Evolutionary conservation across 2,888 invertebrate genomes (phyloP).

Genomic region (Caenorhabditis virilis): DNA sequence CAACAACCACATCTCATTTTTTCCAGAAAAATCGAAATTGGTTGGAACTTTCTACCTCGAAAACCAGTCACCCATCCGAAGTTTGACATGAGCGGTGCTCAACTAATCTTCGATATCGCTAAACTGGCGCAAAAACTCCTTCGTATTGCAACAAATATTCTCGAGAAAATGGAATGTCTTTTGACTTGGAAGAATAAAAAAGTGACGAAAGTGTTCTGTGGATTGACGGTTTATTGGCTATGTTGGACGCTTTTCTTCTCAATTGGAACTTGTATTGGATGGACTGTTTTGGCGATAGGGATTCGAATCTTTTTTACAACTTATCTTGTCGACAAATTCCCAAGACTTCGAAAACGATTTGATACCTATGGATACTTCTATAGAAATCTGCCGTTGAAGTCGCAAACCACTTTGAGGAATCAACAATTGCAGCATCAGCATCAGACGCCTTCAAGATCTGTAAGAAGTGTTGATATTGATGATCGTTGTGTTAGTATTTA

Average conservation of each 20-base stretch:
- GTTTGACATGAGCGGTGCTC: slow-evolving; percentile 61
- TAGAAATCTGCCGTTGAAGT: slow-evolving; percentile 42
- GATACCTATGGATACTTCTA: slow-evolving; percentile 59
- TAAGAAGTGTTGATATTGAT: slow-evolving; percentile 8
- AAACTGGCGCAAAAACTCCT: slow-evolving; percentile 70
- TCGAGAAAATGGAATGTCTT: slow-evolving; percentile 71
- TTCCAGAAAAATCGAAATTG: slow-evolving; percentile 60
- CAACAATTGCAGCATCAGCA: slow-evolving; percentile 11
- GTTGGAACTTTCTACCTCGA: slow-evolving; percentile 58
- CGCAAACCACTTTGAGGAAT: background rate
- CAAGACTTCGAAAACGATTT: slow-evolving; percentile 70
- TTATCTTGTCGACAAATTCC: slow-evolving; percentile 71
- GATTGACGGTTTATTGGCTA: slow-evolving; percentile 65
- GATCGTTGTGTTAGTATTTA: slow-evolving; percentile 25
- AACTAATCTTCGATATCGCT: slow-evolving; percentile 71
- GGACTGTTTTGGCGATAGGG: slow-evolving; percentile 68
- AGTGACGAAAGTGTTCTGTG: slow-evolving; percentile 68
- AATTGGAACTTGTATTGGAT: slow-evolving; percentile 64
- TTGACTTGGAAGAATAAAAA: slow-evolving; percentile 69
- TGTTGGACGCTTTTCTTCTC: slow-evolving; percentile 66
- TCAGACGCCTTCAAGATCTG: slow-evolving; percentile 9
- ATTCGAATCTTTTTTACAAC: slow-evolving; percentile 72
- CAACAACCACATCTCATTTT: slow-evolving; percentile 49
- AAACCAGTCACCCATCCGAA: slow-evolving; percentile 50
- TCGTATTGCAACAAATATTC: slow-evolving; percentile 57